These are phyloP conservation scores for Thyatira batis DNA, from an alignment of 2,888 invertebrate genomes.

Conservation along the genomic window DNA sequence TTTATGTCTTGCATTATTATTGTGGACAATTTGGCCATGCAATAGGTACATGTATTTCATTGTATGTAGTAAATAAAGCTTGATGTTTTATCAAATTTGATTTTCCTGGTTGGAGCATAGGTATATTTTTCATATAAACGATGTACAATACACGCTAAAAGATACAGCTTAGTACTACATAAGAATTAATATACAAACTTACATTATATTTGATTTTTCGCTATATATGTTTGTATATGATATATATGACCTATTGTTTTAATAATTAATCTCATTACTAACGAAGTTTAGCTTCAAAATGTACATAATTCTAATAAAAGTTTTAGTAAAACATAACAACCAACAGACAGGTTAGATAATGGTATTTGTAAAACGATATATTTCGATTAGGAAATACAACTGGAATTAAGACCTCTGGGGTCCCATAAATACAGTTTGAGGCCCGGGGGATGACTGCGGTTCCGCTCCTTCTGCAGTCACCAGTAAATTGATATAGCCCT, in stretches of 20 bases:
- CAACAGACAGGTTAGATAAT: not conserved
- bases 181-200: too few species aligned
- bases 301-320: not conserved
- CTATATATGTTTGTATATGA: too few species aligned
- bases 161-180: too few species aligned
- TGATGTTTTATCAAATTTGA: too few species aligned
- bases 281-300: too few species aligned
- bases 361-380: constrained; percentile 20
- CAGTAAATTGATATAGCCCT: constrained; percentile 70
- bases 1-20: not conserved
- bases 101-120: too few species aligned
- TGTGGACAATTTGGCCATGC: not conserved
- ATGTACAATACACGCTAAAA: too few species aligned
- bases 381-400: constrained; percentile 51
- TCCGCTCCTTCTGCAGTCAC: constrained; percentile 56
- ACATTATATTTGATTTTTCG: too few species aligned
- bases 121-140: too few species aligned
- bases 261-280: too few species aligned
- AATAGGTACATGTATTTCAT: not conserved
- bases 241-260: too few species aligned
- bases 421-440: constrained; percentile 54
- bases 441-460: constrained; percentile 60
- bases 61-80: not conserved
- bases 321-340: not conserved
- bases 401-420: constrained; percentile 59